A percentile compares a stretch with the other conserved stretches of the same genome.
Conservation (phyloP, 1,140 invertebrate genomes). For the Bombus breviceps region DNA sequence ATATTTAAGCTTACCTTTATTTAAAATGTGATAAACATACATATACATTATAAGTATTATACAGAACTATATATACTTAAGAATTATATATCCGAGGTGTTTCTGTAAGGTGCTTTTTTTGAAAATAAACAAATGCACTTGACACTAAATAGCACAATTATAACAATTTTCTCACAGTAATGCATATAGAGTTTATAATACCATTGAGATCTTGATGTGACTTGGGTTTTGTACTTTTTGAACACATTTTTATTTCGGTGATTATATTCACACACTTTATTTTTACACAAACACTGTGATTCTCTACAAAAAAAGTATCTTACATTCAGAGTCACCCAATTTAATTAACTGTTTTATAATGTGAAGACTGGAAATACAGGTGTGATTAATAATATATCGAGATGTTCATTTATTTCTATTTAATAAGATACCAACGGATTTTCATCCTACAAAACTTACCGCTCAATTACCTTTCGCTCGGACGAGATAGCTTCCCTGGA, state of each 20-base stretch:
- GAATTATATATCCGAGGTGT: constrained; percentile 55
- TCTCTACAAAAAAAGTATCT: constrained; percentile 63
- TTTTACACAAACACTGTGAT: constrained; percentile 27
- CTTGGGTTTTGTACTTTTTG: constrained; percentile 25
- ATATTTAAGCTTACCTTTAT: constrained; percentile 69
- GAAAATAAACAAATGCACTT: constrained; percentile 16
- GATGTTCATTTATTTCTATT: constrained; percentile 46
- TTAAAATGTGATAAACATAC: constrained; percentile 77
- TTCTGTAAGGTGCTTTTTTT: constrained; percentile 67
- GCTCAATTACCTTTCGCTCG: neutral
- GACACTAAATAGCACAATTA: constrained; percentile 17
- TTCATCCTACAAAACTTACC: constrained; percentile 25
- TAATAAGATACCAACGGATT: neutral
- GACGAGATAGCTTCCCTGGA: constrained; percentile 50
- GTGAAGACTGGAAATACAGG: constrained; percentile 77
- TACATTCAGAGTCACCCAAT: constrained; percentile 62
- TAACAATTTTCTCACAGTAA: neutral
- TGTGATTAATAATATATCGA: constrained; percentile 68
- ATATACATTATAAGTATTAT: constrained; percentile 54
- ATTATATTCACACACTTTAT: constrained; percentile 20
- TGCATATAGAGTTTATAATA: neutral
- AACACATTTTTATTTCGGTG: constrained; percentile 1
- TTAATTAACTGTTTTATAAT: constrained; percentile 74
- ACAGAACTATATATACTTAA: constrained; percentile 62
- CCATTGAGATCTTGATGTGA: constrained; percentile 5